phyloP scores from a whole-genome alignment of 2,113 vertebrate genomes.

The Thunnus thynnus region DNA sequence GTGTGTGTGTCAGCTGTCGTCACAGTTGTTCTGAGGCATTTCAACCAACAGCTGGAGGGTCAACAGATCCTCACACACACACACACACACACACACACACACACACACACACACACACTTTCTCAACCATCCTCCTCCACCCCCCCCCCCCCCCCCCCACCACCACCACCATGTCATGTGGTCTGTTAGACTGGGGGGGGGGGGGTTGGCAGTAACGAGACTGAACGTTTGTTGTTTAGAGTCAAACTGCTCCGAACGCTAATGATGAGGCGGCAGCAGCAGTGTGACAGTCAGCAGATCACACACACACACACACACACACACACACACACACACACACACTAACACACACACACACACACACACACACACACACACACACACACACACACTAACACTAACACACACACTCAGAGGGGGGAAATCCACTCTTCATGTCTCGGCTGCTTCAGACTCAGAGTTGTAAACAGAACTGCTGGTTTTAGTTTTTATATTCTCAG shows the following conservation, averaged over 20 bases:
- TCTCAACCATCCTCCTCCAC: conserved; percentile 22
- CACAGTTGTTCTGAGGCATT: conserved; percentile 64
- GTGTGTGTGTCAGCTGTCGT: conserved; percentile 68
- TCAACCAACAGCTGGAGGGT: conserved; percentile 60
- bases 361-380: no score
- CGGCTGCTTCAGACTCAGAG: no score
- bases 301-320: conserved; percentile 29
- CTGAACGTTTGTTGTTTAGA: conserved; percentile 44
- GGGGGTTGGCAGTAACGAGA: conserved; percentile 9
- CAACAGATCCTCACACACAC: conserved; percentile 19
- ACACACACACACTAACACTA: no score
- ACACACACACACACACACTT: conserved; percentile 38
- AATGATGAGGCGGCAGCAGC: conserved; percentile 7
- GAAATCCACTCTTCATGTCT: no score
- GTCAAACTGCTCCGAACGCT: neutral
- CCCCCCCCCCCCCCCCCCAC: conserved; percentile 8
- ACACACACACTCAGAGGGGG: no score
- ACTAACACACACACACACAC: no score
- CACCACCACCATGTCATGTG: conserved; percentile 16
- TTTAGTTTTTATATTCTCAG: no score
- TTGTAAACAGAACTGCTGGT: no score
- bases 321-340: no score
- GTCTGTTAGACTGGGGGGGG: neutral
- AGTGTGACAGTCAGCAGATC: conserved; percentile 73
- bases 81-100: conserved; percentile 14